Evolutionary conservation across 64 coral and sea anemone genomes (phyloP).

Genomic region (Platygyra sinensis): DNA sequence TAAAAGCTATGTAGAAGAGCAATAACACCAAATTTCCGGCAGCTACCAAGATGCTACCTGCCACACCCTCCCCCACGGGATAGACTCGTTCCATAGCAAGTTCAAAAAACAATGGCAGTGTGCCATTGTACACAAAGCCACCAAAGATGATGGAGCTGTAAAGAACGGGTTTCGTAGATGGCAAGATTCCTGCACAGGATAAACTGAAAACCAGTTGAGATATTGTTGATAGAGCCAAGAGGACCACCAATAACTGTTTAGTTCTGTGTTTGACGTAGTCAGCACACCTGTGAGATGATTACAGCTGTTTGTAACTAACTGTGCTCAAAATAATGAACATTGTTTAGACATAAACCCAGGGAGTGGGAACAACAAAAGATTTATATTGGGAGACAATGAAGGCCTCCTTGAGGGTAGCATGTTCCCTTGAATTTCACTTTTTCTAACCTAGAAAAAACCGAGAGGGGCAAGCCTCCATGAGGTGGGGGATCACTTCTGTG

Average conservation of each 20-base stretch:
- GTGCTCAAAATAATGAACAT: no score
- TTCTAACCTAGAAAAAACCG: no score
- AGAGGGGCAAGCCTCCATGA: no score
- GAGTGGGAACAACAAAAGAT: no score
- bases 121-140: slow-evolving; percentile 62
- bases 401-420: no score
- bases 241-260: slow-evolving; percentile 33
- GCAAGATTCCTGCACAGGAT: slow-evolving; percentile 53
- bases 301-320: no score
- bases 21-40: slow-evolving; percentile 17
- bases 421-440: no score
- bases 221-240: slow-evolving; percentile 34
- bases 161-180: slow-evolving; percentile 48
- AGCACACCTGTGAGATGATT: slow-evolving; percentile 23
- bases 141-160: slow-evolving; percentile 52
- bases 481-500: no score
- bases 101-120: slow-evolving; percentile 58
- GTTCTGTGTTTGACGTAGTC: slow-evolving; percentile 62
- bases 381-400: no score
- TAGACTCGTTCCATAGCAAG: slow-evolving; percentile 62
- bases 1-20: slow-evolving; percentile 57
- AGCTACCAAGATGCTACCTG: slow-evolving; percentile 14
- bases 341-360: no score
- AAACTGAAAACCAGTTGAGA: slow-evolving; percentile 62
- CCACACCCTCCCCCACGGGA: slow-evolving; percentile 38